Evolutionary conservation across 2,888 invertebrate genomes (phyloP), one percentile per base, ranked within the genome.

Genomic region (Cybosia mesomella): DNA sequence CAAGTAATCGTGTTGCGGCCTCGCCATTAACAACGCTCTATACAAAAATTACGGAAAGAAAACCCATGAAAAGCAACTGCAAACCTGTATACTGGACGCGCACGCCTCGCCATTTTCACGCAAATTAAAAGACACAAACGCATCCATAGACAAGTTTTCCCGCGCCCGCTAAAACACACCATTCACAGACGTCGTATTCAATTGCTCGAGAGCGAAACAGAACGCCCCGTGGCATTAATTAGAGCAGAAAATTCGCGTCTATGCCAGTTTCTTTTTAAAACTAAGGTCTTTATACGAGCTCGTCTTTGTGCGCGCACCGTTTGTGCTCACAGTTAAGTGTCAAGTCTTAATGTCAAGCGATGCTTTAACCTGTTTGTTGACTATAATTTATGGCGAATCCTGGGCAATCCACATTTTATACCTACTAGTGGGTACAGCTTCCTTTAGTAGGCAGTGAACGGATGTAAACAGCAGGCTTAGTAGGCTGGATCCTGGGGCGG

Each of bases 181-280:
- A 93, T 93, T 94, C 93, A 93, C 87, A 85, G 88, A 86, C 88
- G 87, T 83, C 80, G 88, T 87, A 92, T 93, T 93, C 91, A 92
- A 90, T 91, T 89, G 89, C 89, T 91, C 85, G 91, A 91, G 92
- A 89, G 91, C 81, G 91, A 88, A 92, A 90, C 88, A 90, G 91
- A 91, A 91, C 92, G 92, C 92, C 94, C 94, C 89, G 90, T 90
- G 94, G 95, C 95, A 92, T 94, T 95, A 95, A 95, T 95, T 95
- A 95, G 95, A 93, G 93, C 92, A 91, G 93, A 92, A 86, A 92
- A 87, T 89, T 89, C 89, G 89, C 83, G 86, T 92, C 92, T 92
- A 90, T 90, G 87, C 90, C 85, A 91, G 91, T 90, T 92, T 88
- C 92, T 92, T 92, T 92, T 92, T 89, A 91, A 92, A 92, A 90